Evolutionary conservation across 2,113 vertebrate genomes (phyloP).

Genomic region (Saimiri boliviensis): DNA sequence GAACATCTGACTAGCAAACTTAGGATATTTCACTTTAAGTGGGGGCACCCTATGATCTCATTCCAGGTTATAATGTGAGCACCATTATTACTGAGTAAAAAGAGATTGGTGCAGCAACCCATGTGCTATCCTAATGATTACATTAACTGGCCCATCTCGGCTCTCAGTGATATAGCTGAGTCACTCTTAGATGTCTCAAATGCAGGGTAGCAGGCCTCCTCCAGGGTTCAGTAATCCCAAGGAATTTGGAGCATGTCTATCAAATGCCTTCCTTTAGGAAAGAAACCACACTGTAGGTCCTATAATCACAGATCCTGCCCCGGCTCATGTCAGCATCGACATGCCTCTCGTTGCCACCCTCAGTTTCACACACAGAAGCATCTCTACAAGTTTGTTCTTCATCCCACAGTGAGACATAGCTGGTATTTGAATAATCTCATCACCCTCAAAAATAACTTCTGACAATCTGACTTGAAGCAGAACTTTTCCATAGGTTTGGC

Average conservation of each 20-base stretch:
- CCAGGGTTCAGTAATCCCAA: conserved; percentile 28
- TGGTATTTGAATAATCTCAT: conserved; percentile 57
- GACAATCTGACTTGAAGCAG: conserved; percentile 23
- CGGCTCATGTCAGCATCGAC: conserved; percentile 53
- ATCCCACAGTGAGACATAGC: background rate
- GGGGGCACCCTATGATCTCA: background rate
- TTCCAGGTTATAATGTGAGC: background rate
- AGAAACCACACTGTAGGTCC: background rate
- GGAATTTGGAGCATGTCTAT: conserved; percentile 46
- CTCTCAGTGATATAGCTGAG: background rate
- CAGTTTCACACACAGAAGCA: conserved; percentile 35
- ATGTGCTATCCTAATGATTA: background rate
- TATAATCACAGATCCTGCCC: background rate
- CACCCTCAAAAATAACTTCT: conserved; percentile 55
- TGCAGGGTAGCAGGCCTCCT: background rate
- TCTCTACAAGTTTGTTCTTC: conserved; percentile 23
- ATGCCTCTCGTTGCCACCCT: background rate
- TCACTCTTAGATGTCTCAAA: background rate
- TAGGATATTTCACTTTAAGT: background rate
- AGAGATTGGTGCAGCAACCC: background rate
- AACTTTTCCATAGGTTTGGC: conserved; percentile 19
- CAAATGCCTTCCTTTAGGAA: background rate
- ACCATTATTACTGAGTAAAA: background rate
- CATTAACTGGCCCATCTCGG: background rate
- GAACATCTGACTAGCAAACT: background rate